Base-by-base conservation (phyloP, 2,888 invertebrate genomes). In the Pocota personata region DNA sequence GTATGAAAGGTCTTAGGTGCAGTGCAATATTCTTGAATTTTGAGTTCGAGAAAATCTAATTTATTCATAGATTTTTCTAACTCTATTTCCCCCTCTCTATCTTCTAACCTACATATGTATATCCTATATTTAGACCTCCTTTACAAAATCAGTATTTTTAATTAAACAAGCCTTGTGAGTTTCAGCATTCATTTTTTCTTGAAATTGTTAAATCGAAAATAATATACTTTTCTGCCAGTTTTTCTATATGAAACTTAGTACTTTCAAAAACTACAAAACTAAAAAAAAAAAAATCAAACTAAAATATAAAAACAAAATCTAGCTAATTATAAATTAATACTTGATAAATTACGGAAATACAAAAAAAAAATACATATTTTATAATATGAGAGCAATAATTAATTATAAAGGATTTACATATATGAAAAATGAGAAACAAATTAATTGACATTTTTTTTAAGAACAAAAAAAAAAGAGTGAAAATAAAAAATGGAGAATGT, bases 141-240 rank as follows among this genome's bases (percentile, higher is more conserved):
- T 37, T 12, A 40, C n/a, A 64, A 37, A 52, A 37, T 27, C 52
- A 52, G 37, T 52, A 50, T 64, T 48, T 64, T 27, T 12, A 48
- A 48, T 48, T 21, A 46, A 64, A 37, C 27, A 67, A 35, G 14
- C 58, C 46, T 55, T 37, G 64, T 71, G 40, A 62, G 32, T 79
- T 71, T 62, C 79, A 69, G 52, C 57, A 79, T 75, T 57, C 52
- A 52, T 71, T 84, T 75, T 84, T 75, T 57, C 88, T 89, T 90
- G 89, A 88, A 78, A 88, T 88, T 83, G 87, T 88, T 73, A 87
- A 88, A 88, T 79, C 55, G 55, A 90, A 78, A 87, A 86, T 76
- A 60, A 71, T 72, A 66, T 69, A 88, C 67, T 88, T 89, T 64
- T 86, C 82, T 75, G 78, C 78, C 78, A 86, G 72, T 87, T 84